A percentile compares a stretch with the other conserved stretches of the same genome.
Evolutionary conservation across 2,113 vertebrate genomes (phyloP).

Genomic region (Paratilapia polleni): DNA sequence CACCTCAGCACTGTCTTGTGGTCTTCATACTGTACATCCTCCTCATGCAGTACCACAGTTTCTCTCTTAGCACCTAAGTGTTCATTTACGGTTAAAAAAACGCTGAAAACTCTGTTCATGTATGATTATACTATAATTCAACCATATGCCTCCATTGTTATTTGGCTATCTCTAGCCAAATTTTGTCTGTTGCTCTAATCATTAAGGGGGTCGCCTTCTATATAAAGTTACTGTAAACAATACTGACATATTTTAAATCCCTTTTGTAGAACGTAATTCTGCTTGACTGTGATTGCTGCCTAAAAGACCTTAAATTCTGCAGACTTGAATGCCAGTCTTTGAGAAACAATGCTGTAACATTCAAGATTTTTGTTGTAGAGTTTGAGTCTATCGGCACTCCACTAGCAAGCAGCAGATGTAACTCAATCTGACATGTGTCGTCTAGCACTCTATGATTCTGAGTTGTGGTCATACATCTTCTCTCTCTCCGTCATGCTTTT

Average conservation of each 20-base stretch:
- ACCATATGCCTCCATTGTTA: not conserved
- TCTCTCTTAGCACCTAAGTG: not conserved
- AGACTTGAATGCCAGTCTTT: not conserved
- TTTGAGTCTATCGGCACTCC: not conserved
- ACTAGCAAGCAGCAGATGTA: conserved; percentile 4
- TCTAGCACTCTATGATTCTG: not conserved
- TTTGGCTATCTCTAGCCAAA: not conserved
- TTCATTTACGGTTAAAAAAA: not conserved
- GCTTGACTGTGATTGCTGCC: not conserved
- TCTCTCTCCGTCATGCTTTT: not conserved
- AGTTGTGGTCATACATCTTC: conserved; percentile 5
- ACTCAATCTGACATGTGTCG: conserved; percentile 11
- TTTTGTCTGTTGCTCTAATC: not conserved
- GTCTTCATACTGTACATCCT: not conserved
- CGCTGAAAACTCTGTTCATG: not conserved
- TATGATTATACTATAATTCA: no score
- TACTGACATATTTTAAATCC: not conserved
- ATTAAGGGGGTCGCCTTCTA: not conserved
- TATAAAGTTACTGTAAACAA: not conserved
- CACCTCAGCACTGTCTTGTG: not conserved
- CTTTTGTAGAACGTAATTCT: not conserved
- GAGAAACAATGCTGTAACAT: not conserved
- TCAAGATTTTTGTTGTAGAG: not conserved
- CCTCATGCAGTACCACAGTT: not conserved
- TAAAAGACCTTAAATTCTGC: not conserved